Base-by-base conservation (phyloP, 2,888 invertebrate genomes). In the Mythimna albipuncta region DNA sequence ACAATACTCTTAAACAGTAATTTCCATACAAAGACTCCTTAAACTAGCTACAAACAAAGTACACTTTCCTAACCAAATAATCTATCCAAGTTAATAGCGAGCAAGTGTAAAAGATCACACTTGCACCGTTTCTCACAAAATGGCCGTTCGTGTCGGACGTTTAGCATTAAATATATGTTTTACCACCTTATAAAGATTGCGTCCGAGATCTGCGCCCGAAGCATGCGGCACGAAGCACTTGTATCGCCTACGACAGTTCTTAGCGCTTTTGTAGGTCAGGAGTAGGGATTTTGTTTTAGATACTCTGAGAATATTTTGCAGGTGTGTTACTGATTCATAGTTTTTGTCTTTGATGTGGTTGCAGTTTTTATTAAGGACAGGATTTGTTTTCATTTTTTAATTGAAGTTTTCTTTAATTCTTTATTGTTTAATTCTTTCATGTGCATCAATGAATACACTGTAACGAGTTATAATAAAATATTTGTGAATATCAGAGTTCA, bases 131-230 rank as follows among this genome's bases (percentile, higher is more conserved):
- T 91, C 92, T 88, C 91, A 88, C 88, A 89, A 85, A 84, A 88
- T 84, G 77, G 87, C 87, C 82, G 85, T 89, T 93, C 94, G 93
- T 93, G 94, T 91, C 89, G 88, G 90, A 88, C 92, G 91, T 93
- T 95, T 95, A 95, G 93, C 94, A 94, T 96, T 95, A 95, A 95
- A 95, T 95, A 95, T 95, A 95, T 95, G 96, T 96, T 96, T 96
- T 95, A 96, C 95, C 96, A 95, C 96, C 94, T 96, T 95, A 95
- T 95, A 95, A 95, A 95, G 95, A 95, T 95, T 92, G 94, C 91
- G 94, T 90, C 89, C 87, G 90, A 89, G 95, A 94, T 94, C 86
- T 88, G 90, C 84, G 93, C 93, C 93, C 80, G 89, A 89, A 92
- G 94, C 94, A 91, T 89, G 92, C 91, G 75, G 94, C 95, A 95